phyloP scores from a whole-genome alignment of 2,797 vertebrate species.

The Melanotaenia nigrans region DNA sequence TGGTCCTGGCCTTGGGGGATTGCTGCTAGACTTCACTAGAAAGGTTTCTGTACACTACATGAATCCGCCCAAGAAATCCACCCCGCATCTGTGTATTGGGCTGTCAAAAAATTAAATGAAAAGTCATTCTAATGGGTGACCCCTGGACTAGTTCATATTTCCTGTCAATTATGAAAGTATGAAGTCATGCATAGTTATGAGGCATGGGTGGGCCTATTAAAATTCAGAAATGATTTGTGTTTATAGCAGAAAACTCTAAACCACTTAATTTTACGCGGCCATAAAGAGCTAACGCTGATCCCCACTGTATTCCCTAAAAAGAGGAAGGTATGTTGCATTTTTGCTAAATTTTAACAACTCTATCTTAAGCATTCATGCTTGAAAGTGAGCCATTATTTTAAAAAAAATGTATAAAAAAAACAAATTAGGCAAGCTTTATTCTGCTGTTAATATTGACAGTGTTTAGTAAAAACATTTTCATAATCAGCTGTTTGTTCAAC shows the following conservation, averaged over 20 bases:
- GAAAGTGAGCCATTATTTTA: neutral
- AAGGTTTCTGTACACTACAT: conserved; percentile 82
- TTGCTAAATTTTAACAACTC: conserved; percentile 25
- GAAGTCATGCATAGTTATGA: conserved; percentile 99
- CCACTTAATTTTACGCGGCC: conserved; percentile 81
- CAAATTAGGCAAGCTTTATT: conserved; percentile 21
- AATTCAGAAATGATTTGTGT: conserved; percentile 98
- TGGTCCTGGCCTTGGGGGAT: conserved; percentile 74
- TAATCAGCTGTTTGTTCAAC: conserved; percentile 72
- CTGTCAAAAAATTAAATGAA: conserved; percentile 99
- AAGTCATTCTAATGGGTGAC: conserved; percentile 99
- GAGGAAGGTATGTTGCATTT: conserved; percentile 43
- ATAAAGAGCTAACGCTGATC: conserved; percentile 81
- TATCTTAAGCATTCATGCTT: conserved; percentile 21
- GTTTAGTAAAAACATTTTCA: conserved; percentile 31
- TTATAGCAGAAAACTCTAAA: conserved; percentile 82
- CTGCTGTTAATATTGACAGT: conserved; percentile 22
- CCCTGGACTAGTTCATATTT: conserved; percentile 98
- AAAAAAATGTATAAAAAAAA: neutral
- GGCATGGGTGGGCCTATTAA: conserved; percentile 93
- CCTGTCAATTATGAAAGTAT: conserved; percentile 99
- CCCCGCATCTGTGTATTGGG: conserved; percentile 87
- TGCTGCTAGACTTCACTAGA: conserved; percentile 72
- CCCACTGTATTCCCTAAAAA: conserved; percentile 59
- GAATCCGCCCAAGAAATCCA: conserved; percentile 86